A percentile compares a stretch with the other conserved stretches of the same genome.
Evolutionary conservation across 1,140 invertebrate species (phyloP).

Genomic region (Pararge aegeria): DNA sequence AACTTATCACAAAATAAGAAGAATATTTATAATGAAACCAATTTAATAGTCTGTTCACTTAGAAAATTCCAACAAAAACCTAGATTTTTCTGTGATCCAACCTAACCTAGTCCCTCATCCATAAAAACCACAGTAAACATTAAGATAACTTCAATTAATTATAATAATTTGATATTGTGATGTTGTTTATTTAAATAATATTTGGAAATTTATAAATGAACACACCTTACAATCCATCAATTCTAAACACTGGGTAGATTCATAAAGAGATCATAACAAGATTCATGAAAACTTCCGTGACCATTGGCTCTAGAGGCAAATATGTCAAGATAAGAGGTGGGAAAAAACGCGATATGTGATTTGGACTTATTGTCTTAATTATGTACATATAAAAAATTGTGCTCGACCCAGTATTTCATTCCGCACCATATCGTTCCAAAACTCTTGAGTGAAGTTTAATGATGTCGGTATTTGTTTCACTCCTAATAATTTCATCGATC

Average conservation of each 20-base stretch:
- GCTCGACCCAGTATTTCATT: slow-evolving; percentile 69
- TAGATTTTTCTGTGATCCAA: slow-evolving; percentile 1
- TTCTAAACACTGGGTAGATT: slow-evolving; percentile 76
- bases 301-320: slow-evolving; percentile 42
- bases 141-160: too few species aligned
- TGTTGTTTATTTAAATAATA: slow-evolving; percentile 3
- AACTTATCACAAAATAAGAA: slow-evolving; percentile 71
- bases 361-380: slow-evolving; percentile 74
- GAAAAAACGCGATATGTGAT: slow-evolving; percentile 70
- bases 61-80: neutral
- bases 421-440: slow-evolving; percentile 42
- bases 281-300: slow-evolving; percentile 61
- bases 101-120: too few species aligned
- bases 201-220: slow-evolving; percentile 18
- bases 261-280: slow-evolving; percentile 76
- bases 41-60: slow-evolving; percentile 25
- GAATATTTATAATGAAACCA: slow-evolving; percentile 46
- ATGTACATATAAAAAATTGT: slow-evolving; percentile 64
- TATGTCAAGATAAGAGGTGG: slow-evolving; percentile 56
- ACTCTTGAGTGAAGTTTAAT: slow-evolving; percentile 8
- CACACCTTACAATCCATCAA: slow-evolving; percentile 56
- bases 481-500: neutral
- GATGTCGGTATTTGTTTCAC: neutral
- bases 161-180: neutral
- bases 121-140: too few species aligned